Evolutionary conservation across 2,888 invertebrate species (phyloP).

Genomic region (Pilophorus perplexus): DNA sequence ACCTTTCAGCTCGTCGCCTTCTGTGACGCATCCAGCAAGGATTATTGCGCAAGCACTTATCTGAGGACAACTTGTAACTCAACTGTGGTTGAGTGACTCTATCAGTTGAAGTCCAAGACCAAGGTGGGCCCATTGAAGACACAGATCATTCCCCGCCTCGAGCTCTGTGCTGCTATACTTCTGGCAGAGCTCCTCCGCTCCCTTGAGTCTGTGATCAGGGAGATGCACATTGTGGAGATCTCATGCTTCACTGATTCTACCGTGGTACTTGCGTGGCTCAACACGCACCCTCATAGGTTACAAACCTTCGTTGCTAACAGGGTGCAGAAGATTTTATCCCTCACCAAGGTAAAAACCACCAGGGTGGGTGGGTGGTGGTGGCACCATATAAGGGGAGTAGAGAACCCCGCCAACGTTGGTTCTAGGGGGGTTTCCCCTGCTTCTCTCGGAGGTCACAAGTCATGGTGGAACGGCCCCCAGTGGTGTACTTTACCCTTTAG

Average conservation of each 20-base stretch:
- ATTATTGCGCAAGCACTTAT: conserved; percentile 25
- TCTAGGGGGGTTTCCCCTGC: conserved; percentile 43
- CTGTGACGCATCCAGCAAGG: conserved; percentile 24
- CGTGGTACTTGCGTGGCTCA: too few relatives aligned
- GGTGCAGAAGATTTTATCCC: conserved; percentile 1
- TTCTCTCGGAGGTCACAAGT: not conserved
- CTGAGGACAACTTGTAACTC: not conserved
- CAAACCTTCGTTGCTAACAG: conserved; percentile 31
- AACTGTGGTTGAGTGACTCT: not conserved
- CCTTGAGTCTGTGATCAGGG: too few relatives aligned
- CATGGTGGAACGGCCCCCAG: too few relatives aligned
- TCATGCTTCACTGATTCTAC: conserved; percentile 28
- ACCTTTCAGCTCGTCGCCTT: conserved; percentile 5
- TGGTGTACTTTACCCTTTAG: not conserved
- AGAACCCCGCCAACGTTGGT: conserved; percentile 50
- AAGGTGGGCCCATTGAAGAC: conserved; percentile 45
- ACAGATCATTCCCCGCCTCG: conserved; percentile 42
- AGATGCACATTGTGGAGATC: not conserved
- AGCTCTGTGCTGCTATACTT: conserved; percentile 39
- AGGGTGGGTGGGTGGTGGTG: too few relatives aligned
- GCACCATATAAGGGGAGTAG: conserved; percentile 41
- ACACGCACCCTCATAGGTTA: conserved; percentile 21
- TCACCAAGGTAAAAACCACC: not conserved
- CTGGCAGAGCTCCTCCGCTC: conserved; percentile 20
- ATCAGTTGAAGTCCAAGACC: conserved; percentile 43